Evolutionary conservation across 2,113 vertebrate genomes (phyloP).

Genomic region (Gobius niger): DNA sequence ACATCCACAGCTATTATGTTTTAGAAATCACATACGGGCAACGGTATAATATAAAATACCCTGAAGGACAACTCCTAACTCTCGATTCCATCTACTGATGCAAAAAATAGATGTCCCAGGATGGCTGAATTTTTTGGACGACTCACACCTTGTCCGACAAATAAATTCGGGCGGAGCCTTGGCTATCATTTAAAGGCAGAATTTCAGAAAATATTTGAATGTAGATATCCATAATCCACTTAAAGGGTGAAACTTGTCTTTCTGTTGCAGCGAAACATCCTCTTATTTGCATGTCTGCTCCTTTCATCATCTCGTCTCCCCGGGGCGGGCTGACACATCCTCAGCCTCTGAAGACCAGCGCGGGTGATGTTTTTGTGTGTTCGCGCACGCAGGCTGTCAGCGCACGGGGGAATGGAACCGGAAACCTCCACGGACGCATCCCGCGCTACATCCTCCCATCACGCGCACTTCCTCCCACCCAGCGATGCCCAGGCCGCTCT

Average conservation of each 20-base stretch:
- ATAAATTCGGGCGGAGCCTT: not conserved
- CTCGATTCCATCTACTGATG: not conserved
- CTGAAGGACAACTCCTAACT: not conserved
- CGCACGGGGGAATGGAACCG: slow-evolving; percentile 22
- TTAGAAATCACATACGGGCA: not conserved
- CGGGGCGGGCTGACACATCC: slow-evolving; percentile 46
- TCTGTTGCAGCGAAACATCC: slow-evolving; percentile 9
- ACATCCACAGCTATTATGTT: not conserved
- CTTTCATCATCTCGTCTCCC: slow-evolving; percentile 40
- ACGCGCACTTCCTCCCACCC: slow-evolving; percentile 20
- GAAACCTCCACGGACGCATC: slow-evolving; percentile 50
- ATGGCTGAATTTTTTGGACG: not conserved
- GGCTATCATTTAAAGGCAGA: not conserved
- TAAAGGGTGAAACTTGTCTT: slow-evolving; percentile 9
- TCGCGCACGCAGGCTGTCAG: slow-evolving; percentile 21
- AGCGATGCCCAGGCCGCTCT: slow-evolving; percentile 46
- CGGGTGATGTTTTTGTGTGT: slow-evolving; percentile 41
- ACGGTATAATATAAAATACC: not conserved
- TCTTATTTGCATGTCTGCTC: slow-evolving; percentile 21
- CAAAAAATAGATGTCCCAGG: not conserved
- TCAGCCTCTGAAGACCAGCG: slow-evolving; percentile 32
- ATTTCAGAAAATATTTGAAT: not conserved
- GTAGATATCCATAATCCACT: slow-evolving; percentile 21
- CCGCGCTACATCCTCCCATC: slow-evolving; percentile 31
- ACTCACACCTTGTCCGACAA: not conserved